phyloP scores from a whole-genome alignment of 2,888 invertebrate genomes.

The Leptopilina drosophilae region DNA sequence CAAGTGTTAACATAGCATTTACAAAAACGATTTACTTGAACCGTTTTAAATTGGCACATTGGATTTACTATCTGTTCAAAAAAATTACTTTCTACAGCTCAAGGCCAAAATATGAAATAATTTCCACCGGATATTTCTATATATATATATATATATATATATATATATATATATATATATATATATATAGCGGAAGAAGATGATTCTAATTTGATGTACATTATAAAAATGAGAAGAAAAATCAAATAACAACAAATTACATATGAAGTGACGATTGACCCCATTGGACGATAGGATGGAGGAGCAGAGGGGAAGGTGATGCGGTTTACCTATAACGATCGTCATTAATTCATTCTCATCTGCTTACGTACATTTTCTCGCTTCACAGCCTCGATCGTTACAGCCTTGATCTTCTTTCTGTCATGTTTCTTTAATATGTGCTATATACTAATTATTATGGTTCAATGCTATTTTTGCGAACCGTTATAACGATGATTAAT shows the following conservation, averaged over 20 bases:
- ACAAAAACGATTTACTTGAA: slow-evolving; percentile 10
- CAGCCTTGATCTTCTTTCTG: slow-evolving; percentile 55
- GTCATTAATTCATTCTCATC: slow-evolving; percentile 49
- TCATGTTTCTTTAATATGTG: slow-evolving; percentile 59
- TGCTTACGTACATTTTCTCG: slow-evolving; percentile 51
- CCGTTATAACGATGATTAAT: slow-evolving; percentile 56
- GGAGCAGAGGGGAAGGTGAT: no score
- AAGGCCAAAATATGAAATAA: background rate
- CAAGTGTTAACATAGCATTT: background rate
- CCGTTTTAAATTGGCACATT: background rate
- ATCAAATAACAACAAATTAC: background rate
- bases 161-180: no score
- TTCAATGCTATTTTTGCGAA: slow-evolving; percentile 47
- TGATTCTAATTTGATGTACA: background rate
- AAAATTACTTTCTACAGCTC: slow-evolving; percentile 9
- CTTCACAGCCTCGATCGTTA: slow-evolving; percentile 53
- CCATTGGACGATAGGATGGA: background rate
- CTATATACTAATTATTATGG: slow-evolving; percentile 54
- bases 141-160: no score
- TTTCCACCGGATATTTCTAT: background rate
- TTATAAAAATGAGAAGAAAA: background rate
- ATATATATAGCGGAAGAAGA: background rate
- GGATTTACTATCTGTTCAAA: slow-evolving; percentile 10
- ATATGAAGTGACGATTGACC: slow-evolving; percentile 6
- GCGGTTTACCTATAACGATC: slow-evolving; percentile 6